phyloP scores from a whole-genome alignment of 2,797 vertebrate genomes.

The Rhabdomys pumilio region DNA sequence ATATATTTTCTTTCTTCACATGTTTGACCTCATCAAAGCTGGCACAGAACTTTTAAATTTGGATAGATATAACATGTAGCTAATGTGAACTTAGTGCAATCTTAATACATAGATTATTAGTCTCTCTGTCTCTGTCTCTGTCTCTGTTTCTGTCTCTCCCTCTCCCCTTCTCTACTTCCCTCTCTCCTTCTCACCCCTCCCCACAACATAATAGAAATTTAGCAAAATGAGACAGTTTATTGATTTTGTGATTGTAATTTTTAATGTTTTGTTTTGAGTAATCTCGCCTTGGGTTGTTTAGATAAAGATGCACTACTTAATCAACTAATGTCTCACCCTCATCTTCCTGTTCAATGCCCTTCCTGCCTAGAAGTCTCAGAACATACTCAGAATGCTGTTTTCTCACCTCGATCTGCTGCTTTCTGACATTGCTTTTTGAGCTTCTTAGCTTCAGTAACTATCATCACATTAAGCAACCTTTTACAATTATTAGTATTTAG shows the following conservation, averaged over 20 bases:
- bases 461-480: slow-evolving; percentile 86
- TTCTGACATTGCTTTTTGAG: slow-evolving; percentile 82
- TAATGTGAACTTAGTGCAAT: not conserved
- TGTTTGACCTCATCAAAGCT: not conserved
- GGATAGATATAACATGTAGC: not conserved
- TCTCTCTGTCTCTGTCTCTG: not conserved
- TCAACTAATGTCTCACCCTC: not conserved
- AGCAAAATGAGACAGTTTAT: not conserved
- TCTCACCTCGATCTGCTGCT: slow-evolving; percentile 76
- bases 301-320: slow-evolving; percentile 6
- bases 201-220: not conserved
- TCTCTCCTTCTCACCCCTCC: not conserved
- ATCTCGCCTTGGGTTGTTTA: not conserved
- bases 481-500: slow-evolving; percentile 85
- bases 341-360: not conserved
- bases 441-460: slow-evolving; percentile 79
- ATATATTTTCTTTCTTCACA: not conserved
- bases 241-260: not conserved
- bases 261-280: not conserved
- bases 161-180: not conserved
- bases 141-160: not conserved
- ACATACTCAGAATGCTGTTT: slow-evolving; percentile 60
- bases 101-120: not conserved
- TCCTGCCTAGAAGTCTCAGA: slow-evolving; percentile 28
- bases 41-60: not conserved